phyloP scores from a whole-genome alignment of 1,140 invertebrate genomes.

The Venturia canescens region DNA sequence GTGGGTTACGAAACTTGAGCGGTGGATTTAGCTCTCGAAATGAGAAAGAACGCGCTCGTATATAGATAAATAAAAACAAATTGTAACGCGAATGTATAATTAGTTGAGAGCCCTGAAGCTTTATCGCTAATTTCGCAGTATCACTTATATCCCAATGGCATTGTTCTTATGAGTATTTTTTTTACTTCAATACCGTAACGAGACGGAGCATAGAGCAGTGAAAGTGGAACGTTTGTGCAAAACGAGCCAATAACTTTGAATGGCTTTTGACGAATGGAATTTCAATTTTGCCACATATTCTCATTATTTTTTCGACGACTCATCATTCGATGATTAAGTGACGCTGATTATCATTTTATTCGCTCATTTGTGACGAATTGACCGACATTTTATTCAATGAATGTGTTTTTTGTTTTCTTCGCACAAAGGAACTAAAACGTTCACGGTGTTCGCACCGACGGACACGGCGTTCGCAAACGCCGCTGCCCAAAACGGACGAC shows the following conservation, averaged over 20 bases:
- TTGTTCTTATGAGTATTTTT: not conserved
- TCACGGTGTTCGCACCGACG: conserved; percentile 90
- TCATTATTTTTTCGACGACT: not conserved
- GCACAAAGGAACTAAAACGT: conserved; percentile 84
- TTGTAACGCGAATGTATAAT: no score
- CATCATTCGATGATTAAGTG: no score
- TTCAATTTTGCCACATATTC: not conserved
- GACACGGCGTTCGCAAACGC: conserved; percentile 84
- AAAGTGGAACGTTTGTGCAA: conserved; percentile 23
- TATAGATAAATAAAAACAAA: no score
- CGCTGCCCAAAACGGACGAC: conserved; percentile 66
- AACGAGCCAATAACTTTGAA: not conserved
- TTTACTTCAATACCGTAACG: not conserved
- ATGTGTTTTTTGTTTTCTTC: conserved; percentile 30
- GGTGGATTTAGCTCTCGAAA: no score
- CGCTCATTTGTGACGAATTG: not conserved
- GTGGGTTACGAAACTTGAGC: conserved; percentile 68
- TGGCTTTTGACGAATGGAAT: not conserved
- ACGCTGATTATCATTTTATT: not conserved
- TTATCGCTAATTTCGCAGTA: conserved; percentile 4
- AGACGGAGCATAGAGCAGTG: not conserved
- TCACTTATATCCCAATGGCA: conserved; percentile 12
- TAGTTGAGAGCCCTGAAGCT: not conserved
- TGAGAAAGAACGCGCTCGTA: no score
- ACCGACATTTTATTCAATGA: not conserved